These are phyloP conservation scores for Coenobita brevimanus DNA, from an alignment of 1,140 invertebrate species.

Conservation along the genomic window DNA sequence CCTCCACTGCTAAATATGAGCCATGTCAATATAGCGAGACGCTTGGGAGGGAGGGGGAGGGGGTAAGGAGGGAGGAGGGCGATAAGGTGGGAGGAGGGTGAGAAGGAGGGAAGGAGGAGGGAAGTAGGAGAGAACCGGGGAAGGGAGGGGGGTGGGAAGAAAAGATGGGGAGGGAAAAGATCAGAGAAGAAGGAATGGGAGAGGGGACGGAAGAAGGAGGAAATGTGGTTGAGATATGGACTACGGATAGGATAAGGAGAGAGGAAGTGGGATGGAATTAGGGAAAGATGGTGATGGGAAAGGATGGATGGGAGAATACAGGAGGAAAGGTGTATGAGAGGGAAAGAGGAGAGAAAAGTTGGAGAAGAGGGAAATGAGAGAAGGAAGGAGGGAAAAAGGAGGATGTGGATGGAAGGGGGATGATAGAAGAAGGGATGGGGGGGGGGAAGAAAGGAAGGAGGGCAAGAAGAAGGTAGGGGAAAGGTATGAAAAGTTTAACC, in stretches of 20 bases:
- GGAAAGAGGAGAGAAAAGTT: not conserved
- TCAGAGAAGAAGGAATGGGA: not conserved
- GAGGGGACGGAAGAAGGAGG: not conserved
- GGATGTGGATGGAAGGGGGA: not conserved
- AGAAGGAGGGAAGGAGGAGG: not conserved
- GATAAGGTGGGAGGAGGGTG: not conserved
- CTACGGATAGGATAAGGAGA: too few species aligned
- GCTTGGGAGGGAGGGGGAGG: not conserved
- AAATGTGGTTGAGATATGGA: not conserved
- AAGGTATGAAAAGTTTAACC: not conserved
- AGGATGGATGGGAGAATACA: not conserved
- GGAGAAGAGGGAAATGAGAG: too few species aligned
- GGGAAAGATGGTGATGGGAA: not conserved
- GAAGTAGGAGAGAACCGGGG: not conserved
- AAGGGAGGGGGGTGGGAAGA: not conserved
- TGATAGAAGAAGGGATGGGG: not conserved
- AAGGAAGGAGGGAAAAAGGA: not conserved
- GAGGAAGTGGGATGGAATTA: too few species aligned
- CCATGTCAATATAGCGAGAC: constrained; percentile 15
- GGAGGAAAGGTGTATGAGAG: not conserved
- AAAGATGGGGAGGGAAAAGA: not conserved
- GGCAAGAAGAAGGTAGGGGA: not conserved
- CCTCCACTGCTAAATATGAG: constrained; percentile 28
- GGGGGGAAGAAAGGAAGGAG: not conserved
- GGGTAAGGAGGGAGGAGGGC: not conserved